These are phyloP conservation scores for Anorthoa munda DNA, from an alignment of 2,888 invertebrate species.

Conservation along the genomic window DNA sequence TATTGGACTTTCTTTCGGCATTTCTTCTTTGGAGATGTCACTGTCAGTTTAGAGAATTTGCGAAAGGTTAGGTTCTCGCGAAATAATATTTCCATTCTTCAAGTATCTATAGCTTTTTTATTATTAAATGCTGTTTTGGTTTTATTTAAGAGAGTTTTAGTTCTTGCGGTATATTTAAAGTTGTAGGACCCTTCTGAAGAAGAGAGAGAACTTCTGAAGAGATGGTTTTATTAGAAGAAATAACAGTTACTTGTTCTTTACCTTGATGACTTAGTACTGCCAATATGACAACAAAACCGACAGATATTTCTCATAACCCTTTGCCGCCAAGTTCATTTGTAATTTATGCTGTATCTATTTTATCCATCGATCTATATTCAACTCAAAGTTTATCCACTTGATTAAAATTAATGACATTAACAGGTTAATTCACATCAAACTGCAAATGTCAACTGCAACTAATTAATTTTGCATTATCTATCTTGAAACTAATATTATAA, in stretches of 20 bases:
- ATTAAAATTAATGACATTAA: slow-evolving; percentile 34
- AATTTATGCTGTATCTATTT: slow-evolving; percentile 1
- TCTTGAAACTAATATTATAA: slow-evolving; percentile 51
- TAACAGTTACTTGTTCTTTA: neutral
- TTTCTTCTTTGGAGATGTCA: slow-evolving; percentile 12
- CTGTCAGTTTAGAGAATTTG: slow-evolving; percentile 14
- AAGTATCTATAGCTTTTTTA: neutral
- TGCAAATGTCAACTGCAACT: slow-evolving; percentile 54
- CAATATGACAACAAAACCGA: neutral
- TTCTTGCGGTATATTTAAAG: neutral
- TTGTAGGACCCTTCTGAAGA: neutral
- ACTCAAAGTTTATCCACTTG: slow-evolving; percentile 28
- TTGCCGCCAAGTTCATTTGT: neutral
- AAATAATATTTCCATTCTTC: neutral
- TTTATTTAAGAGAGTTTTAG: too few species aligned
- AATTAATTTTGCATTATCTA: slow-evolving; percentile 54
- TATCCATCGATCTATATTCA: neutral
- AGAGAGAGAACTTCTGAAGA: too few species aligned
- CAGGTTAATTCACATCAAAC: slow-evolving; percentile 55
- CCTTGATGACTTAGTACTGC: neutral
- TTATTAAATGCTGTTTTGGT: too few species aligned
- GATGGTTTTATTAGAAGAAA: too few species aligned
- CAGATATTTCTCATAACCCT: neutral
- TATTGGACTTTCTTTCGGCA: slow-evolving; percentile 38
- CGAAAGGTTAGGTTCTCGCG: neutral